These are phyloP conservation scores for Coendou prehensilis DNA, from an alignment of 2,797 vertebrate genomes.

Conservation along the genomic window DNA sequence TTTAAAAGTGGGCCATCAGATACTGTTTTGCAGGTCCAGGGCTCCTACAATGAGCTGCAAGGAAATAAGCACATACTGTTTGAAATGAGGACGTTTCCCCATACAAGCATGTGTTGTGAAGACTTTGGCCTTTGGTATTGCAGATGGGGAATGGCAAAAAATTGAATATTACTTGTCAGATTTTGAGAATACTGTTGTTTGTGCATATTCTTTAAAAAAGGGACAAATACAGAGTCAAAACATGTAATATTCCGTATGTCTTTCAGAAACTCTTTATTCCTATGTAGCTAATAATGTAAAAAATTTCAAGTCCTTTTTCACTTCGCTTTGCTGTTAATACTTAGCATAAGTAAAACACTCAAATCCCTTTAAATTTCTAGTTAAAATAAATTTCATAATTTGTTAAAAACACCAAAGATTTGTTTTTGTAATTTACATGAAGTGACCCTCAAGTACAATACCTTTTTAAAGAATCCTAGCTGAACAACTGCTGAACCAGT, in stretches of 20 bases:
- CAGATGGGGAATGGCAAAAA: neutral
- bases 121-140: conserved; percentile 1
- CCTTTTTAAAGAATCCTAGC: neutral
- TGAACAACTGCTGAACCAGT: conserved; percentile 29
- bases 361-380: neutral
- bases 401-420: conserved; percentile 26
- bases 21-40: conserved; percentile 45
- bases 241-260: neutral
- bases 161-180: neutral
- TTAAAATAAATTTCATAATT: neutral
- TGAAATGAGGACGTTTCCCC: conserved; percentile 45
- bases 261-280: neutral
- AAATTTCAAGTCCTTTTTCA: conserved; percentile 25
- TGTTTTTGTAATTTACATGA: conserved; percentile 3
- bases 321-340: conserved; percentile 37
- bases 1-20: conserved; percentile 63
- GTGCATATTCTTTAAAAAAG: conserved; percentile 15
- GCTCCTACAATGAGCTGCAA: conserved; percentile 14
- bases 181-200: conserved; percentile 52
- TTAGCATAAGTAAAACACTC: neutral
- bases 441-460: neutral
- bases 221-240: neutral
- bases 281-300: neutral
- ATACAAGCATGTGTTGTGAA: neutral
- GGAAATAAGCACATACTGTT: neutral